Evolutionary conservation across 2,797 vertebrate species (phyloP).

Genomic region (Champsocephalus esox): DNA sequence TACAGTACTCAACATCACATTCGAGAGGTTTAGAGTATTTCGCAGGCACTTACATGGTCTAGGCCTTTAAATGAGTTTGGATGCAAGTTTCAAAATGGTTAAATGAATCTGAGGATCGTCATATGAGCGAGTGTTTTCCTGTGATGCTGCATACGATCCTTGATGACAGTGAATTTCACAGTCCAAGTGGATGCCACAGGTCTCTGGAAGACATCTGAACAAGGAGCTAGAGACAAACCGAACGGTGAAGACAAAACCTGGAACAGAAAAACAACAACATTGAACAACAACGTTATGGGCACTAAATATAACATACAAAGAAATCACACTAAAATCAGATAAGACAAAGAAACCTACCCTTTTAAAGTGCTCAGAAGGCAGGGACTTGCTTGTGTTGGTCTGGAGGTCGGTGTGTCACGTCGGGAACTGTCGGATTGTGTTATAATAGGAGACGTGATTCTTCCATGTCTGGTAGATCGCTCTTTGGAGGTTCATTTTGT

Average conservation of each 20-base stretch:
- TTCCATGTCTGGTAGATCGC: slow-evolving; percentile 4
- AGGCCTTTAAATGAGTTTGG: slow-evolving; percentile 61
- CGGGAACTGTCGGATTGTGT: slow-evolving; percentile 28
- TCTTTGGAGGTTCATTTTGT: slow-evolving; percentile 12
- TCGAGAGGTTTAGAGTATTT: slow-evolving; percentile 54
- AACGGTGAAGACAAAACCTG: slow-evolving; percentile 30
- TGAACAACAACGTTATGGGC: slow-evolving; percentile 4
- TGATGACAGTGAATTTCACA: slow-evolving; percentile 41
- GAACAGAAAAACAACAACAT: slow-evolving; percentile 33
- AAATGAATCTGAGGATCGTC: slow-evolving; percentile 29
- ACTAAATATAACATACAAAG: background rate
- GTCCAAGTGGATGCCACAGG: slow-evolving; percentile 31
- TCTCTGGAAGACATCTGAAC: slow-evolving; percentile 59
- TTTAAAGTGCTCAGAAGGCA: slow-evolving; percentile 34
- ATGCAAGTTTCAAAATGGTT: slow-evolving; percentile 45
- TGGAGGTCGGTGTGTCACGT: slow-evolving; percentile 39
- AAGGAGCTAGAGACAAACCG: slow-evolving; percentile 33
- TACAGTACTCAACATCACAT: slow-evolving; percentile 34
- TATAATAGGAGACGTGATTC: slow-evolving; percentile 13
- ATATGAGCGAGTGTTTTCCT: slow-evolving; percentile 17
- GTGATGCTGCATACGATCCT: slow-evolving; percentile 49
- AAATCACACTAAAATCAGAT: background rate
- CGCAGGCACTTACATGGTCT: slow-evolving; percentile 75
- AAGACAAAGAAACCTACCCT: slow-evolving; percentile 40
- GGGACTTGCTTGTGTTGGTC: slow-evolving; percentile 44